Evolutionary conservation across 2,888 invertebrate species (phyloP).

Genomic region (Gibbula magus): DNA sequence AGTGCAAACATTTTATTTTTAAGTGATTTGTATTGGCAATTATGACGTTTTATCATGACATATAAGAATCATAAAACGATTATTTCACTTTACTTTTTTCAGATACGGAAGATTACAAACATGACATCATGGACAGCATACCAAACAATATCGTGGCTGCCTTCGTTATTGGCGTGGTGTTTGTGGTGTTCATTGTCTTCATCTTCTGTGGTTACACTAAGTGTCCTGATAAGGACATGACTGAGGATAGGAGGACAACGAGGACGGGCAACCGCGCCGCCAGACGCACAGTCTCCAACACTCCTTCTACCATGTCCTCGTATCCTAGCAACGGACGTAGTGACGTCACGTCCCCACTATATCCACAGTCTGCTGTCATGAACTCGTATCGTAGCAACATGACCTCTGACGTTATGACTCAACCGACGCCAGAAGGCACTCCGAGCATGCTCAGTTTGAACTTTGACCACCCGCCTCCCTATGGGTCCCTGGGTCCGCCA

Average conservation of each 20-base stretch:
- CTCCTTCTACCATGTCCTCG: neutral
- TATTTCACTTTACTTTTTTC: neutral
- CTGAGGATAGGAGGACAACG: neutral
- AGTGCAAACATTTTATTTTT: no score
- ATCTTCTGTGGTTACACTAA: neutral
- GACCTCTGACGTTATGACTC: neutral
- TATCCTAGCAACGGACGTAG: neutral
- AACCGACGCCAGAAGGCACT: neutral
- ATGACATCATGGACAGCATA: neutral
- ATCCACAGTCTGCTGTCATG: neutral
- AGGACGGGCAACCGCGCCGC: neutral
- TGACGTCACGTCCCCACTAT: neutral
- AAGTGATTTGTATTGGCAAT: no score
- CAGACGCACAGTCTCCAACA: neutral
- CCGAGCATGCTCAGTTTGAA: neutral
- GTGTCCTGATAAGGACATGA: neutral
- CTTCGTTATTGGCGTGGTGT: neutral
- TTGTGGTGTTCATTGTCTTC: neutral
- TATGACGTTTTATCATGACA: no score
- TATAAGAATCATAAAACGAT: neutral
- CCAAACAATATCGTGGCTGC: slow-evolving; percentile 2
- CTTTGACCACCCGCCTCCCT: neutral
- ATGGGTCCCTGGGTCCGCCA: neutral
- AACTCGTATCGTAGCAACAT: neutral
- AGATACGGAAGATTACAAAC: neutral